phyloP scores from a whole-genome alignment of 2,888 invertebrate species.

The Aethes cnicana region DNA sequence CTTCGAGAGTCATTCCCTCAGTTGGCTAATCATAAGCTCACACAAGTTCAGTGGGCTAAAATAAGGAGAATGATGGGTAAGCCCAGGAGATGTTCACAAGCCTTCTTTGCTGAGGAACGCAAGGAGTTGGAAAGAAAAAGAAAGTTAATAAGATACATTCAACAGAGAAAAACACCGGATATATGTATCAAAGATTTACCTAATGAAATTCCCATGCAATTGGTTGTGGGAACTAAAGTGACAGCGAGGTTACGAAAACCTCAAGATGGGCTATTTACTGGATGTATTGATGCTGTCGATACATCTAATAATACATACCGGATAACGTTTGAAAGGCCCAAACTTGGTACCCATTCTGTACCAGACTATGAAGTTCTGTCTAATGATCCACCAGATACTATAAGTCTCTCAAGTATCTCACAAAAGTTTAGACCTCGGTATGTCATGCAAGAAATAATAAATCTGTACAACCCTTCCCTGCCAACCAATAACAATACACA shows the following conservation, averaged over 20 bases:
- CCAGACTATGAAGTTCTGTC: slow-evolving; percentile 98
- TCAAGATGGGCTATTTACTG: slow-evolving; percentile 97
- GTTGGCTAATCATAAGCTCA: slow-evolving; percentile 91
- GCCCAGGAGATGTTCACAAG: slow-evolving; percentile 95
- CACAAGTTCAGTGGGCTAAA: slow-evolving; percentile 96
- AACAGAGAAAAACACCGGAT: slow-evolving; percentile 93
- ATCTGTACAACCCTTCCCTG: slow-evolving; percentile 62
- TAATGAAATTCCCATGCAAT: slow-evolving; percentile 95
- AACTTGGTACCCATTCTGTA: slow-evolving; percentile 96
- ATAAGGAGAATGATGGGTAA: slow-evolving; percentile 98
- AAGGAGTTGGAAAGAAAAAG: slow-evolving; percentile 94
- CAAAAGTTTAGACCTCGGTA: slow-evolving; percentile 89
- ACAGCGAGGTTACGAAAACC: slow-evolving; percentile 94
- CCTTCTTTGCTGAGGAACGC: slow-evolving; percentile 98
- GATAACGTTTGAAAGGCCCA: slow-evolving; percentile 95
- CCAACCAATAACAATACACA: slow-evolving; percentile 69
- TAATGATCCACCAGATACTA: slow-evolving; percentile 95
- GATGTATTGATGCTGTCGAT: slow-evolving; percentile 97
- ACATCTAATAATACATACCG: slow-evolving; percentile 96
- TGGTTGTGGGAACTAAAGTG: slow-evolving; percentile 97
- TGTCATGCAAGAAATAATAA: slow-evolving; percentile 81
- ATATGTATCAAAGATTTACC: slow-evolving; percentile 93
- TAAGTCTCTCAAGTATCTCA: slow-evolving; percentile 91
- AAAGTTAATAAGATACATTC: slow-evolving; percentile 94
- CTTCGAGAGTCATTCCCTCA: slow-evolving; percentile 96